Base-by-base conservation (phyloP, 2,113 vertebrate species). In the Ciconia stormi region DNA sequence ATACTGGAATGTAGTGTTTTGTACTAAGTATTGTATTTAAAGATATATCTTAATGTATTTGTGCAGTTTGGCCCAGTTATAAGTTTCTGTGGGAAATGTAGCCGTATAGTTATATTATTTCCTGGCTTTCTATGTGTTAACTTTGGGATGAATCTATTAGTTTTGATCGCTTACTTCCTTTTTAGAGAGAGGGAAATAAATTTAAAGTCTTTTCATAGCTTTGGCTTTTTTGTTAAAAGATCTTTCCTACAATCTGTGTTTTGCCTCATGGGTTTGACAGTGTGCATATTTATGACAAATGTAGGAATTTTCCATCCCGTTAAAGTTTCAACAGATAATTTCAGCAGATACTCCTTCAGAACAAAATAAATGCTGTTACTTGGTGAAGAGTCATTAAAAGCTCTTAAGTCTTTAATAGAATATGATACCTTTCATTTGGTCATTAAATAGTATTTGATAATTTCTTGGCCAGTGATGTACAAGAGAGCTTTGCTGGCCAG, bases 261-360 rank as follows among this genome's bases (percentile, higher is more conserved):
- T 93, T 82, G 72, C 69, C 91, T 91, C 86, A 13, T 72, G 94
- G 86, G 77, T 71, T 89, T 87, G 80, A 65, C 80, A 88, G 56
- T 0, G 5, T 95, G 69, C 36, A 11, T 95, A 84, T 96, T 96
- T 84, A 92, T 93, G 80, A 91, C 40, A 65, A 90, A 79, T 44
- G 58, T 29, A 78, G 69, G 58, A 91, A 61, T 93, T 92, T 92
- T 91, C 65, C 88, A 84, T 84, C 36, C 47, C 53, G 80, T 96
- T 95, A 92, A 96, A 84, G 36, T 97, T 95, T 97, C 80, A 92
- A 69, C 56, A 92, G 95, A 90, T 84, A 93, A 94, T 95, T 96
- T 95, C 93, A 92, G 72, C 86, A 90, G 69, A 72, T 67, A 49
- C 27, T 87, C n/a, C 52, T 93, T 83, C 90, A 67, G 90, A 82